Evolutionary conservation across 2,113 vertebrate species (phyloP), one percentile per base, ranked within the genome.

Genomic region (Prietella phreatophila): DNA sequence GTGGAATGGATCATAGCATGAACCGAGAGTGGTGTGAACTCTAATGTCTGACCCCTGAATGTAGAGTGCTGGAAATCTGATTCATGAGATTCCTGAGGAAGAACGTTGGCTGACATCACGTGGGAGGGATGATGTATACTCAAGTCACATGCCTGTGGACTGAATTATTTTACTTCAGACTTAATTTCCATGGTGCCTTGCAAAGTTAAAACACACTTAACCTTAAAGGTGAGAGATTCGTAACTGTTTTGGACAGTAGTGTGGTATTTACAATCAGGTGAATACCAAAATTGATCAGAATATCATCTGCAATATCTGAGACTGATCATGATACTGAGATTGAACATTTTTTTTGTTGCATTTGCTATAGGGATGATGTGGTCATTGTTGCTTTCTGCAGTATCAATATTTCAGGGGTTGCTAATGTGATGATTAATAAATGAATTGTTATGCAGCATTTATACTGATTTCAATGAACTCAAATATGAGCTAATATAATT

Each of bases 1-100:
- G 20, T 82, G 86, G 20, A 73, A n/a, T 67, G 60, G 63, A 69
- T 88, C 60, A 15, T 73, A 65, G 67, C 73, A 17, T 75, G 86
- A 84, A 58, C 20, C 11, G 75, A 85, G 11, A 61, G 22, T 84
- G 4, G 36, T 61, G 56, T 84, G 61, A 86, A 42, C 87, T 63
- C 61, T 82, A 87, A 92, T 89, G 88, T 78, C 71, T 87, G 63
- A 86, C 86, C 27, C 65, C 83, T 81, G 30, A 60, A 10, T 69
- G 53, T 84, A 36, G 33, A 85, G 73, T 81, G 75, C 82, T 80
- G 42, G 85, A 61, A 87, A 86, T 76, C 30, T 22, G 10, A 36
- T 63, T 42, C 30, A 19, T 42, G 33, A 42, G 5, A 82, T 58
- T 82, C 30, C 55, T 60, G 30, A 50, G 7, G 27, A 50, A 39